Base-by-base conservation (phyloP, 2,113 vertebrate genomes). In the Zingel zingel region DNA sequence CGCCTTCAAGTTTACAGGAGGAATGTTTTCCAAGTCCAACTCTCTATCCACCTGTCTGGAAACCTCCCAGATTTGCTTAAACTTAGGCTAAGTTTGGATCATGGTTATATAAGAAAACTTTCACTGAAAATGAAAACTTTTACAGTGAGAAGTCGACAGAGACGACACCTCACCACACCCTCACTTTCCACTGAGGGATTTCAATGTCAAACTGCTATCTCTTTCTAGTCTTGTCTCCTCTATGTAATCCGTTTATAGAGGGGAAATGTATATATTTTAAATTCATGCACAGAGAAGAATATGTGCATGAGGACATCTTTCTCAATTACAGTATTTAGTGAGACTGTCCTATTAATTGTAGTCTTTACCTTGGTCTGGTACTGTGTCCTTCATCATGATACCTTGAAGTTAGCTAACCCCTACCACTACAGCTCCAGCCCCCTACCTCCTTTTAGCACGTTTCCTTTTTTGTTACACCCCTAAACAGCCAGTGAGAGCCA, bases 401-500 rank as follows among this genome's bases (percentile, higher is more conserved):
- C 59, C 61, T 82, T 68, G 51, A 19, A 77, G 58, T 50, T 54
- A 19, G 58, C 59, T 58, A 48, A 63, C 45, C 10, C 66, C 64
- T 59, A 30, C 43, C 64, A 33, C 56, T 56, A 48, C 45, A 73
- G 21, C 39, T 81, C 48, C 66, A 64, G 33, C 25, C 43, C 51
- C 62, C 51, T 36, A 0, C 33, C 6, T 79, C 39, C 66, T 72
- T 79, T 65, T 25, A 65, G 27, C 30, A 30, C 1, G 1, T 27
- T 47, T 72, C 18, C 76, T 45, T n/a, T 76, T 83, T 47, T 71
- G 25, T 77, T 63, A 53, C 65, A 15, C 64, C 58, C 50, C 54
- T 70, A 79, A 89, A 91, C 65, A 84, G 63, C 62, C 81, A 71
- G 81, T 86, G 77, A 83, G 70, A 81, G 71, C 56, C 75, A 74